phyloP scores from a whole-genome alignment of 2,797 vertebrate species.

The Sebastes hopkinsi region DNA sequence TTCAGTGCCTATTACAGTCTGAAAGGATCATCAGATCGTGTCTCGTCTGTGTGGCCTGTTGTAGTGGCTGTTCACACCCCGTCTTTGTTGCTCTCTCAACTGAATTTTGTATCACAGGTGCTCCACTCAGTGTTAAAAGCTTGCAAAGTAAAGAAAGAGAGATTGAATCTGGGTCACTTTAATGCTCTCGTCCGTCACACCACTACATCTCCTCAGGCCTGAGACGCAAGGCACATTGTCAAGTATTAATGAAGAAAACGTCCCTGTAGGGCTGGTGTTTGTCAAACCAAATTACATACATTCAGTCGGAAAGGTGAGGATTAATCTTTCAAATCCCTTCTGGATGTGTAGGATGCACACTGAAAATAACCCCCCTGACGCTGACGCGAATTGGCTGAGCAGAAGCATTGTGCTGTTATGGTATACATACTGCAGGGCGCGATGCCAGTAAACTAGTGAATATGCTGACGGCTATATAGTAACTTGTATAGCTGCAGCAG shows the following conservation, averaged over 20 bases:
- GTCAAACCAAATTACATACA: slow-evolving; percentile 85
- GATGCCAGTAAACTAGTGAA: slow-evolving; percentile 46
- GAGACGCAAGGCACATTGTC: slow-evolving; percentile 78
- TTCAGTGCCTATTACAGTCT: slow-evolving; percentile 41
- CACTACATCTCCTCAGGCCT: slow-evolving; percentile 70
- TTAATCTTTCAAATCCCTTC: slow-evolving; percentile 82
- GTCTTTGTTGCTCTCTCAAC: slow-evolving; percentile 59
- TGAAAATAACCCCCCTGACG: slow-evolving; percentile 61
- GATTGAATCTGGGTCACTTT: slow-evolving; percentile 85
- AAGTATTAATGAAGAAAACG: slow-evolving; percentile 86
- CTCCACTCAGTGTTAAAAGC: slow-evolving; percentile 76
- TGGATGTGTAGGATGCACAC: slow-evolving; percentile 70
- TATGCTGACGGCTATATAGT: slow-evolving; percentile 58
- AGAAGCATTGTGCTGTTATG: slow-evolving; percentile 71
- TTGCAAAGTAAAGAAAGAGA: slow-evolving; percentile 61
- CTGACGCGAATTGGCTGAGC: slow-evolving; percentile 70
- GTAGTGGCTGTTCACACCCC: slow-evolving; percentile 59
- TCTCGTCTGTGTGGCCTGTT: slow-evolving; percentile 50
- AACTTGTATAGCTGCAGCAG: slow-evolving; percentile 29
- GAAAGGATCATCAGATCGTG: slow-evolving; percentile 49
- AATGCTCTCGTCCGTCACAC: slow-evolving; percentile 74
- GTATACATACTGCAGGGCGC: slow-evolving; percentile 53
- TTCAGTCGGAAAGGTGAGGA: slow-evolving; percentile 80
- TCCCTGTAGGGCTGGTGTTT: slow-evolving; percentile 80
- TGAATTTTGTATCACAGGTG: slow-evolving; percentile 81